phyloP scores from a whole-genome alignment of 92 coral and sea anemone species.

The Paramuricea clavata region DNA sequence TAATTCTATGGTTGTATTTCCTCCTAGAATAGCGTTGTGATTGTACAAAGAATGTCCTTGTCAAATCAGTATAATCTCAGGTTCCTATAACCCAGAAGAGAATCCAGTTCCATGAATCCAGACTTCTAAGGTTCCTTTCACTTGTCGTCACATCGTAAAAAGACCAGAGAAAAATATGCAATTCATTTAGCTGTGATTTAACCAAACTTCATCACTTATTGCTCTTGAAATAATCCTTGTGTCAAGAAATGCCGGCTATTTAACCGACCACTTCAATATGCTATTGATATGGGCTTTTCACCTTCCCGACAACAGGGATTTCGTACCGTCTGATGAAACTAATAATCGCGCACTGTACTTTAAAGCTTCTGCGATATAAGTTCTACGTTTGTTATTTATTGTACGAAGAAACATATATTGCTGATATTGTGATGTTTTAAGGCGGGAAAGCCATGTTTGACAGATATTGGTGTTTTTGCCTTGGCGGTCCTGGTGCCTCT shows the following conservation, averaged over 20 bases:
- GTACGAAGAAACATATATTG: neutral
- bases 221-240: neutral
- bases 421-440: neutral
- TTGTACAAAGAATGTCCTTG: no score
- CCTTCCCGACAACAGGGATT: neutral
- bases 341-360: neutral
- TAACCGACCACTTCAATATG: neutral
- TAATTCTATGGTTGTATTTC: no score
- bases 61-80: no score
- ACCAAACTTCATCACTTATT: constrained; percentile 7
- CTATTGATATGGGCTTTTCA: neutral
- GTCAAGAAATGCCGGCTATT: neutral
- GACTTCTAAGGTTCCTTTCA: neutral
- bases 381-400: no score
- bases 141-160: neutral
- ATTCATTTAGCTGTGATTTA: neutral
- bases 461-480: neutral
- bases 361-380: neutral
- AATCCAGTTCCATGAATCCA: neutral
- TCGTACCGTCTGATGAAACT: neutral
- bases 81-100: no score
- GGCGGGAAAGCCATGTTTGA: neutral
- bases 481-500: neutral
- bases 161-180: neutral
- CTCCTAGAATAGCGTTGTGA: neutral